Conservation (phyloP, 2,113 vertebrate species). For the Sinocyclocheilus anophthalmus region DNA sequence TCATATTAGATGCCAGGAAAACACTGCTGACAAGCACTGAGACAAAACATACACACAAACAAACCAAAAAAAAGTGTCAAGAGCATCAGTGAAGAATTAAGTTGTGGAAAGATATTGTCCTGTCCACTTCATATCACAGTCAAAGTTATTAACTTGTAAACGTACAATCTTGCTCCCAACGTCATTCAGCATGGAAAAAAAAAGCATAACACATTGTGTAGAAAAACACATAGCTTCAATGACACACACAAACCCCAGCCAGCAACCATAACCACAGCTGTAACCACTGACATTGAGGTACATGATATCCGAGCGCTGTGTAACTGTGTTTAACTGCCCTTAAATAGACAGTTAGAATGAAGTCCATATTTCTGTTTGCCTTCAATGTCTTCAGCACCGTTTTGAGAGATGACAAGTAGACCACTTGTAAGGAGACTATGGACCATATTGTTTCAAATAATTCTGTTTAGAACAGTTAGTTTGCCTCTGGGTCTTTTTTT, state of each 20-base stretch:
- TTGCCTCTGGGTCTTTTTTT: not conserved
- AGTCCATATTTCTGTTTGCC: slow-evolving; percentile 7
- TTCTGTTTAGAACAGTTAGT: not conserved
- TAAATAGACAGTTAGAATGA: slow-evolving; percentile 22
- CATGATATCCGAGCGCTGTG: slow-evolving; percentile 5
- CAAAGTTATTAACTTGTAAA: not conserved
- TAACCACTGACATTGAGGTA: slow-evolving; percentile 19
- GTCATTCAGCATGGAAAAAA: not conserved
- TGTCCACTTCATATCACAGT: not conserved
- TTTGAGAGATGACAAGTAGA: slow-evolving; percentile 1
- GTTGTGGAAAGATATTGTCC: not conserved
- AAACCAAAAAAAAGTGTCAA: not conserved
- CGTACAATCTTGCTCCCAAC: not conserved
- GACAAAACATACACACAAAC: slow-evolving; percentile 5
- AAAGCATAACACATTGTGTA: not conserved
- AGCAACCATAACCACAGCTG: slow-evolving; percentile 11
- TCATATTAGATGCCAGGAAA: not conserved
- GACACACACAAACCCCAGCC: slow-evolving; percentile 6
- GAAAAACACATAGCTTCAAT: slow-evolving; percentile 18
- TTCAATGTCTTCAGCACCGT: not conserved
- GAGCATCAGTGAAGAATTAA: not conserved
- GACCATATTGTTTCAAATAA: not conserved
- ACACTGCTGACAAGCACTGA: slow-evolving; percentile 10
- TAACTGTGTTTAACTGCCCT: slow-evolving; percentile 18
- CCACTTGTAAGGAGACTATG: not conserved